Base-by-base conservation (phyloP, 2,113 vertebrate species). In the Amia ocellicauda region DNA sequence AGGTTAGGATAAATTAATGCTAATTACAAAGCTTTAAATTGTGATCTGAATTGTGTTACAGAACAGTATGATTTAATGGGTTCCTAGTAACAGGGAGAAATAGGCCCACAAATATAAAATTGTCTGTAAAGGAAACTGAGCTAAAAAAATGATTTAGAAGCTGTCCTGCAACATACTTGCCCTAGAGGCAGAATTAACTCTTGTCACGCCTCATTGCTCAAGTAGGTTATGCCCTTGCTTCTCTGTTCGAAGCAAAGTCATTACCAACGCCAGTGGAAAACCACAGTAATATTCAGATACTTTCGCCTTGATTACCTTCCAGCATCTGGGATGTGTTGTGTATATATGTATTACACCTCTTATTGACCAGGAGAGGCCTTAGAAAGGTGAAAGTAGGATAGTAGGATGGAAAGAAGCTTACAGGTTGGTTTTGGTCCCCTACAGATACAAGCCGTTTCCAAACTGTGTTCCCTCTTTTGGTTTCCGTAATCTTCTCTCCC, bases 391-490 rank as follows among this genome's bases (percentile, higher is more conserved):
- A 36, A 7, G 31, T 36, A 36, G 31, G 5, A 2, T 36, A 11
- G 31, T 36, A n/a, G 31, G 11, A 36, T 36, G 31, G 1, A 36
- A 11, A 36, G 31, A 11, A 5, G 11, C 31, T 11, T 36, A 36
- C 11, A 11, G 31, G 31, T 36, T 36, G 1, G 16, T 53, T 53
- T 22, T 29, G 22, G 16, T 3, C 9, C 19, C 31, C 14, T 0
- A 24, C 74, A 99, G 97, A 58, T 98, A 94, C 77, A 98, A 98
- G 70, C 80, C 88, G 1, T 98, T 98, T 73, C 90, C 95, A 36
- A 92, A 89, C 76, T 99, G 97, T 0, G 89, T 96, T 60, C 94
- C 97, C 0, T 94, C 93, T 64, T 99, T 99, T 58, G 97, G 96
- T 8, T 99, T 99, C 83, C 94, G 94, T 45, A 93, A 99, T 77